Conservation (phyloP, 2,797 vertebrate species). For the Lemur catta region DNA sequence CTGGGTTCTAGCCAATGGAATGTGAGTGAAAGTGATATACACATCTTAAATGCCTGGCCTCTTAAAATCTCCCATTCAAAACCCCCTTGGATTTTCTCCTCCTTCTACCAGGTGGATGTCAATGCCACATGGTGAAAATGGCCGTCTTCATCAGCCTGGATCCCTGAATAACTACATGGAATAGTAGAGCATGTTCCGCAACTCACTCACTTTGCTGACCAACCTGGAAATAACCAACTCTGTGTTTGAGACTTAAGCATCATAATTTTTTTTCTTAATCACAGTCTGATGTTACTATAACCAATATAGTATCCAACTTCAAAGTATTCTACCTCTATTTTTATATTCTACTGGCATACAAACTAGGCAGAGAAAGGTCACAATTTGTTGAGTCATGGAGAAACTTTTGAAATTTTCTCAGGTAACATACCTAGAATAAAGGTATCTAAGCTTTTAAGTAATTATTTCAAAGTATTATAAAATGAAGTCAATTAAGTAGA, state of each 20-base stretch:
- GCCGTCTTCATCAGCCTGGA: background rate
- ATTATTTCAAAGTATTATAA: conserved; percentile 23
- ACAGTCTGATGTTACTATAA: background rate
- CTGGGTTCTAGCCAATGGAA: background rate
- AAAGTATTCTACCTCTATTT: background rate
- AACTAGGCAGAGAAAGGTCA: background rate
- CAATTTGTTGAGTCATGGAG: background rate
- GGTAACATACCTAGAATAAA: conserved; percentile 4
- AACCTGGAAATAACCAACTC: background rate
- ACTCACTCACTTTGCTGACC: background rate
- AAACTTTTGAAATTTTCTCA: background rate
- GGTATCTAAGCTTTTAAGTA: background rate
- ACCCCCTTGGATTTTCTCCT: background rate
- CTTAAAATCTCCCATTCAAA: background rate
- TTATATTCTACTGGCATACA: background rate
- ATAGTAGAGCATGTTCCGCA: background rate
- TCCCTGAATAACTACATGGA: background rate
- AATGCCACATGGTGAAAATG: background rate
- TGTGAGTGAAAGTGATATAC: background rate
- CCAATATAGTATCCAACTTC: background rate
- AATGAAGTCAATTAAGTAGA: background rate
- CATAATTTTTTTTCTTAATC: background rate
- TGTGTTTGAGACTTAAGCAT: background rate
- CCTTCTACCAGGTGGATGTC: background rate
- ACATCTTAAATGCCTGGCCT: background rate